phyloP scores from a whole-genome alignment of 1,140 invertebrate genomes.

The Bicyclus anynana region DNA sequence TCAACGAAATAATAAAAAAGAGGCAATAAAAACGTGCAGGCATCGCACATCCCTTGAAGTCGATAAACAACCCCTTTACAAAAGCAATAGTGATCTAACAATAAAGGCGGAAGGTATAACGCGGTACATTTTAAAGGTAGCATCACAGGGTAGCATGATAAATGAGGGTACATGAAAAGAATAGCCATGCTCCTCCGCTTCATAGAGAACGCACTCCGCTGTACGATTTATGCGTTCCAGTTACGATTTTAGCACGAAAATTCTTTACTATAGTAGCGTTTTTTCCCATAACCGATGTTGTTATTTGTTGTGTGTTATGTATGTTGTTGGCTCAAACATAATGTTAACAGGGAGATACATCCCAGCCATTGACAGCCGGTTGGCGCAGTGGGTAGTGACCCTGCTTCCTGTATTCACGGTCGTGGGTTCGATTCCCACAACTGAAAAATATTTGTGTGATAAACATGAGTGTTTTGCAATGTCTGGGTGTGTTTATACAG shows the following conservation, averaged over 20 bases:
- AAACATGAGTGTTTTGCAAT: too few species aligned
- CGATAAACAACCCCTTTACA: slow-evolving; percentile 7
- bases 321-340: too few species aligned
- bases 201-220: neutral
- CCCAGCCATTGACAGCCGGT: too few species aligned
- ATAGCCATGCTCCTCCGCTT: neutral
- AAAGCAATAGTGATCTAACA: slow-evolving; percentile 9
- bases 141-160: slow-evolving; percentile 1
- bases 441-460: too few species aligned
- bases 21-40: neutral
- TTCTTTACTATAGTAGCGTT: neutral
- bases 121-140: slow-evolving; percentile 7
- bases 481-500: too few species aligned
- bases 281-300: neutral
- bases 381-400: too few species aligned
- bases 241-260: slow-evolving; percentile 2
- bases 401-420: too few species aligned
- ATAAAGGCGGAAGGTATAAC: neutral
- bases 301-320: neutral
- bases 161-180: slow-evolving; percentile 7
- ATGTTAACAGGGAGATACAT: too few species aligned
- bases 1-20: neutral
- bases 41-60: neutral
- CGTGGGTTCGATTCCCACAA: too few species aligned
- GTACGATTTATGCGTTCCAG: slow-evolving; percentile 1